These are phyloP conservation scores for Marronus borbonicus DNA, from an alignment of 2,888 invertebrate genomes.

Conservation along the genomic window DNA sequence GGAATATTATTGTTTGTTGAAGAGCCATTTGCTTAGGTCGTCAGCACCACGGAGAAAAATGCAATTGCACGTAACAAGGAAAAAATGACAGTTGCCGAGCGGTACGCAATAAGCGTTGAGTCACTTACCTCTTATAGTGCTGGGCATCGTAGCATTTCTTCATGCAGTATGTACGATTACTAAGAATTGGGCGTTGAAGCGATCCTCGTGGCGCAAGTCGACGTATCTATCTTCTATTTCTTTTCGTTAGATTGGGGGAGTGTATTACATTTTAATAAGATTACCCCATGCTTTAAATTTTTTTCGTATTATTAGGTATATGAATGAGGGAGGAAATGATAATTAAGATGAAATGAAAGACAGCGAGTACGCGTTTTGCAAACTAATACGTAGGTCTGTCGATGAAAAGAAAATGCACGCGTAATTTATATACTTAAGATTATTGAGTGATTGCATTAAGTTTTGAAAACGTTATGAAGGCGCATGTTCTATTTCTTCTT, in stretches of 20 bases:
- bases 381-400: background rate
- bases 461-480: conserved; percentile 2
- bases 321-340: background rate
- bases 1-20: conserved; percentile 24
- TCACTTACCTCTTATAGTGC: conserved; percentile 70
- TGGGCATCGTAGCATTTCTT: conserved; percentile 69
- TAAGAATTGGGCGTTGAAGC: conserved; percentile 38
- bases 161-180: conserved; percentile 46
- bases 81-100: conserved; percentile 25
- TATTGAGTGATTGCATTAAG: conserved; percentile 15
- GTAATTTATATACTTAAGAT: background rate
- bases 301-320: background rate
- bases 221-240: conserved; percentile 14
- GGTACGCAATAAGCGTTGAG: conserved; percentile 39
- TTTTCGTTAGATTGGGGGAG: conserved; percentile 3
- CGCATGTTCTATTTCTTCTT: conserved; percentile 64
- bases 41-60: conserved; percentile 34
- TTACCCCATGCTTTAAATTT: conserved; percentile 5
- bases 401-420: background rate
- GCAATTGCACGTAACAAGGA: conserved; percentile 25
- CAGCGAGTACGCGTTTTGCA: background rate
- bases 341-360: background rate
- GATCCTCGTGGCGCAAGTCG: conserved; percentile 12
- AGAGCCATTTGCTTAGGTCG: conserved; percentile 39
- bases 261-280: conserved; percentile 1